Base-by-base conservation (phyloP, 2,113 vertebrate genomes). In the Hypomesus transpacificus region DNA sequence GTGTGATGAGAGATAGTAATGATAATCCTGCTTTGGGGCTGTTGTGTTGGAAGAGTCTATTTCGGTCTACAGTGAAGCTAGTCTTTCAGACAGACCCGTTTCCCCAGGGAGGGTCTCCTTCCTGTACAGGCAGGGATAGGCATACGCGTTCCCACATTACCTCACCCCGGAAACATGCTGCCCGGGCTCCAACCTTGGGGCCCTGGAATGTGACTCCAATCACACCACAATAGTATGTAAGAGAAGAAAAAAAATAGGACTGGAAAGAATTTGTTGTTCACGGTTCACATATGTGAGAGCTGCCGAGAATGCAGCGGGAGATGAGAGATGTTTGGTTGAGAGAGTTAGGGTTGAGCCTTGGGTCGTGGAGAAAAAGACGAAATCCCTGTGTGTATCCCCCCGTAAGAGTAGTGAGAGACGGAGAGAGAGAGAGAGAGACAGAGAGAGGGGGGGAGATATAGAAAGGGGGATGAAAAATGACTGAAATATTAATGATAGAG, bases 401-500 rank as follows among this genome's bases (percentile, higher is more conserved):
- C 2, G 8, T 13, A 9, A 34, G 54, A 71, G 66, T 69, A 50
- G 57, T 70, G 70, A 75, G 75, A 17, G 34, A 69, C 39, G 70
- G 68, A 68, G 16, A 59, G 31, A 63, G 64, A 50, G 52, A 3
- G 54, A 3, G 54, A 18, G n/a, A 17, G 34, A 69, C 39, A 73
- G 68, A 68, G 16, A 59, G 31, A 63, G 64, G 46, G 52, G 17
- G 54, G 17, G 54, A 18, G n/a, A 17, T 5, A 56, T 18, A 18
- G 54, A 20, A 20, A 20, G 54, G 17, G 61, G 61, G 22, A 39
- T 8, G 61, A 34, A 34, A 59, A 64, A 34, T n/a, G 26, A 20
- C 73, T 79, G 64, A 51, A 70, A 74, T 82, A 82, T 82, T 70
- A 68, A 74, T 76, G 60, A 50, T 20, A 21, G n/a, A n/a, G 63